A percentile compares a stretch with the other conserved stretches of the same genome.
Conservation (phyloP, 2,888 invertebrate genomes). For the Diaphora mendica region DNA sequence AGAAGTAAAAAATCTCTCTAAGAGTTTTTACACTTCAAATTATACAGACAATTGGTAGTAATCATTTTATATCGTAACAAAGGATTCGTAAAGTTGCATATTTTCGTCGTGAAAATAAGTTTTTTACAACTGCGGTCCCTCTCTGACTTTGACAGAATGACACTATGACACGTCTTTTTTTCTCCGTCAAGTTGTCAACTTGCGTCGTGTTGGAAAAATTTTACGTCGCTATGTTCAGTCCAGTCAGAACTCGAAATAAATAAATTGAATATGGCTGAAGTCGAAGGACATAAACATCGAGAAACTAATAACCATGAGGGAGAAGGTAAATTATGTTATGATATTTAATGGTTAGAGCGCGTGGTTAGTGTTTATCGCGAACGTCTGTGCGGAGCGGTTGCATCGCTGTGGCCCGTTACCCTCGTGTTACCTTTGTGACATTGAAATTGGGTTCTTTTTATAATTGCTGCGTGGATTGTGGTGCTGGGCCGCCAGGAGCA, state of each 20-base stretch:
- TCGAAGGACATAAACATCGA: slow-evolving; percentile 83
- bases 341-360: slow-evolving; percentile 77
- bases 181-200: slow-evolving; percentile 69
- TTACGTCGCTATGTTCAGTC: slow-evolving; percentile 84
- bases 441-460: slow-evolving; percentile 86
- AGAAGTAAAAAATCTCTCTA: no score
- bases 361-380: slow-evolving; percentile 74
- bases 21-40: neutral
- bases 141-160: slow-evolving; percentile 58
- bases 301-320: slow-evolving; percentile 82
- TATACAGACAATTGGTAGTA: neutral
- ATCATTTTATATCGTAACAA: neutral
- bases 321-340: slow-evolving; percentile 84
- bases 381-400: slow-evolving; percentile 65
- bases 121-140: slow-evolving; percentile 9
- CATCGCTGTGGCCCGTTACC: slow-evolving; percentile 70
- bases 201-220: slow-evolving; percentile 84
- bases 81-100: slow-evolving; percentile 9
- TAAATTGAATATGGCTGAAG: slow-evolving; percentile 85
- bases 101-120: slow-evolving; percentile 25
- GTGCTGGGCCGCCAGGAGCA: slow-evolving; percentile 75
- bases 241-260: slow-evolving; percentile 83
- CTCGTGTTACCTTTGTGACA: slow-evolving; percentile 84
- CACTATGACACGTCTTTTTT: slow-evolving; percentile 74
- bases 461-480: slow-evolving; percentile 85